Evolutionary conservation across 2,888 invertebrate species (phyloP).

Genomic region (Cryptophagus acutangulus): DNA sequence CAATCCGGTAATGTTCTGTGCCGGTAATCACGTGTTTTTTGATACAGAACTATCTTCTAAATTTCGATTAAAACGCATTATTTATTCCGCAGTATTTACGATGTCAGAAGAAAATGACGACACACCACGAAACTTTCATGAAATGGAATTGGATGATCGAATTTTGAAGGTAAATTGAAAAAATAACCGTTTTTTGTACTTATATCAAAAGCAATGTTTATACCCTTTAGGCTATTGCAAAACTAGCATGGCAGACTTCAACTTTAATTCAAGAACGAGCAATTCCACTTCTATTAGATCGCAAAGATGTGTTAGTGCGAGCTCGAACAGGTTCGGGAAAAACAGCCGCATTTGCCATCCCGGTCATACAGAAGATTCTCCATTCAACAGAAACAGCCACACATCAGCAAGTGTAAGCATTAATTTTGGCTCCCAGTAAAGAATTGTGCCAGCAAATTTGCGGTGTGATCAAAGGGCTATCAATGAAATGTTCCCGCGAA

Average conservation of each 20-base stretch:
- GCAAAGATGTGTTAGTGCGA: constrained; percentile 91
- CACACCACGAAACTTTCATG: constrained; percentile 70
- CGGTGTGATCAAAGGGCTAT: constrained; percentile 67
- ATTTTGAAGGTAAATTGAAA: constrained; percentile 70
- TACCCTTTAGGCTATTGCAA: constrained; percentile 73
- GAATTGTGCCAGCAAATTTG: constrained; percentile 81
- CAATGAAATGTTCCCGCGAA: constrained; percentile 80
- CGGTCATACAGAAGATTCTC: constrained; percentile 86
- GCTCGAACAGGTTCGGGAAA: constrained; percentile 98
- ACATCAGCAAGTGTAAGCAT: constrained; percentile 67
- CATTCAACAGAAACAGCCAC: constrained; percentile 65
- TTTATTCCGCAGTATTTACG: too few relatives aligned
- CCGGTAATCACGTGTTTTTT: too few relatives aligned
- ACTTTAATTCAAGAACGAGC: constrained; percentile 95
- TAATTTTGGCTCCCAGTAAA: constrained; percentile 88
- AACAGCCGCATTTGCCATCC: constrained; percentile 93
- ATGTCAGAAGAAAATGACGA: constrained; percentile 44
- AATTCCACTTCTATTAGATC: constrained; percentile 88
- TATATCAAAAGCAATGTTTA: constrained; percentile 11
- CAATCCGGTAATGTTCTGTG: too few relatives aligned
- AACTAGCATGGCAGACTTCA: constrained; percentile 83
- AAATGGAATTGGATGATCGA: constrained; percentile 90
- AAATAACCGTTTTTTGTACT: constrained; percentile 13
- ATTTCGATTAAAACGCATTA: too few relatives aligned
- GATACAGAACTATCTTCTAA: too few relatives aligned